Conservation (phyloP, 2,888 invertebrate species). For the Tinea pellionella region DNA sequence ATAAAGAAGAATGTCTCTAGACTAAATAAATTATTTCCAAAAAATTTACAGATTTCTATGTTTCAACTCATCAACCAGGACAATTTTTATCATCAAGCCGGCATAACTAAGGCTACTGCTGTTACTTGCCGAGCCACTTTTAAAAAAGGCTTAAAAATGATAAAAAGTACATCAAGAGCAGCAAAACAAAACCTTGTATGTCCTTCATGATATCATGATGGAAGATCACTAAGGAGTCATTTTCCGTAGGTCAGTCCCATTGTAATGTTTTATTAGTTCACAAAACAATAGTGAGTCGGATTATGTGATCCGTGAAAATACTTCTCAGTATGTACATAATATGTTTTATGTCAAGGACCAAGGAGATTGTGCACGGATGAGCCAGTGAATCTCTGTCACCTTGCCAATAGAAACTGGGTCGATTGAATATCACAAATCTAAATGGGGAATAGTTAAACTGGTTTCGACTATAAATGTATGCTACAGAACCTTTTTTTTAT, state of each 20-base stretch:
- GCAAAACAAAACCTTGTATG: background rate
- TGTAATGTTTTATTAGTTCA: slow-evolving; percentile 25
- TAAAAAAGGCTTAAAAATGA: too few relatives aligned
- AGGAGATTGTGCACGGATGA: slow-evolving; percentile 43
- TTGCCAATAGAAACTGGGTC: slow-evolving; percentile 41
- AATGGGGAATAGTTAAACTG: too few relatives aligned
- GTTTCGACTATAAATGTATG: too few relatives aligned
- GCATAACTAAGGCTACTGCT: too few relatives aligned
- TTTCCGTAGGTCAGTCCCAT: slow-evolving; percentile 13
- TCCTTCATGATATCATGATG: background rate
- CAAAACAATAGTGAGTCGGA: slow-evolving; percentile 40
- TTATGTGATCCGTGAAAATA: slow-evolving; percentile 46
- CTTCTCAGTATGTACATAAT: background rate
- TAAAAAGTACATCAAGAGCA: background rate
- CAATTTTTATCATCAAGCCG: too few relatives aligned
- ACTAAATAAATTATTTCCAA: too few relatives aligned
- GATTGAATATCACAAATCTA: slow-evolving; percentile 22
- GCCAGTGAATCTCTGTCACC: slow-evolving; percentile 39
- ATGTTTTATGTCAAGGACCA: slow-evolving; percentile 54
- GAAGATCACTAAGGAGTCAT: background rate
- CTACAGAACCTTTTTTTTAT: too few relatives aligned
- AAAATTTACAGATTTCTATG: too few relatives aligned
- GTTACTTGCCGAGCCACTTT: too few relatives aligned
- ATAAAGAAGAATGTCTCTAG: too few relatives aligned
- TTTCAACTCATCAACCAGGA: too few relatives aligned